These are phyloP conservation scores for Elegia similella DNA, from an alignment of 2,888 invertebrate genomes.

Conservation along the genomic window DNA sequence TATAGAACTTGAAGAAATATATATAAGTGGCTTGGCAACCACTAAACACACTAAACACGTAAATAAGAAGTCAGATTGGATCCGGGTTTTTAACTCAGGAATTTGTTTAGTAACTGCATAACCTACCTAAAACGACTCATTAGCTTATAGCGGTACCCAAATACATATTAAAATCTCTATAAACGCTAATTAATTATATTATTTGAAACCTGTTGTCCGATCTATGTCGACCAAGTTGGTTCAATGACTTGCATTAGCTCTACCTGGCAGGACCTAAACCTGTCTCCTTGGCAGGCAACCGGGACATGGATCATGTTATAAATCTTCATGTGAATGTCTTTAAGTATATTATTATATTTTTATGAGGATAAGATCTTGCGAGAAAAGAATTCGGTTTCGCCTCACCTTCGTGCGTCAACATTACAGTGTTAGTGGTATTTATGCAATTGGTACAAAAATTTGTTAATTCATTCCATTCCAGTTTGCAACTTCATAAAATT, in stretches of 20 bases:
- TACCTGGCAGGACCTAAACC: slow-evolving; percentile 21
- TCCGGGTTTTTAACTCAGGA: background rate
- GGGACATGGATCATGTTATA: slow-evolving; percentile 19
- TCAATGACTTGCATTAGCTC: slow-evolving; percentile 20
- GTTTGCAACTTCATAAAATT: too few relatives aligned
- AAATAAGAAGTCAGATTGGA: too few relatives aligned
- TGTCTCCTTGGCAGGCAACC: slow-evolving; percentile 15
- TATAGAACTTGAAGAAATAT: too few relatives aligned
- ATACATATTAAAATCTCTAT: slow-evolving; percentile 1
- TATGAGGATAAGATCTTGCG: background rate
- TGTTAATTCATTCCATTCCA: too few relatives aligned
- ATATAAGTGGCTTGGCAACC: too few relatives aligned
- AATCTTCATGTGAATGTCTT: slow-evolving; percentile 15
- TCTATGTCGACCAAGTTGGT: slow-evolving; percentile 17
- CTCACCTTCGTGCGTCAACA: too few relatives aligned
- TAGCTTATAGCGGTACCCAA: slow-evolving; percentile 5
- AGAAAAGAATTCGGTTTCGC: background rate
- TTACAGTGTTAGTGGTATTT: too few relatives aligned
- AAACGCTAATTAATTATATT: slow-evolving; percentile 5
- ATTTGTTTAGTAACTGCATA: background rate
- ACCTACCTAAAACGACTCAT: background rate
- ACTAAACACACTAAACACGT: too few relatives aligned
- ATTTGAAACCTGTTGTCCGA: slow-evolving; percentile 19
- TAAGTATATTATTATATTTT: background rate
- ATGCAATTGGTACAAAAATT: too few relatives aligned